These are phyloP conservation scores for Chloromyia formosa DNA, from an alignment of 2,888 invertebrate genomes.

Conservation along the genomic window DNA sequence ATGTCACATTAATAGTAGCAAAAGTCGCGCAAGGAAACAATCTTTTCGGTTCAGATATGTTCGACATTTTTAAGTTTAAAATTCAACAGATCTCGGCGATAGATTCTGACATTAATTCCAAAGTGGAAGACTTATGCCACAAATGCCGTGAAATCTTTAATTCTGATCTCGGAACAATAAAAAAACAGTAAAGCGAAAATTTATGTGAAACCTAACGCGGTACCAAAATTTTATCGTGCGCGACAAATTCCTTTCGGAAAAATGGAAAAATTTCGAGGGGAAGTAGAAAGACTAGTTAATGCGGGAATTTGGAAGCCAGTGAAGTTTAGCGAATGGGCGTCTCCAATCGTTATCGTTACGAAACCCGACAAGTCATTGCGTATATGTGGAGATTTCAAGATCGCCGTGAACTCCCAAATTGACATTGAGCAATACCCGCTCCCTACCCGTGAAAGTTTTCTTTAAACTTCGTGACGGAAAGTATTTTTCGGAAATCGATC, in stretches of 20 bases:
- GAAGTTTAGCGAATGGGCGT: slow-evolving; percentile 3
- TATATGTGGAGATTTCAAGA: slow-evolving; percentile 19
- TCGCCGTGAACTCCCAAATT: slow-evolving; percentile 17
- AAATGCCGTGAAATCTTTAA: neutral
- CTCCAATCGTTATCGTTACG: slow-evolving; percentile 5
- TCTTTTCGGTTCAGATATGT: no score
- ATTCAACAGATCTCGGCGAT: no score
- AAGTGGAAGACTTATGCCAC: no score
- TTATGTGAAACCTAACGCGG: neutral
- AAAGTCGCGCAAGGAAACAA: neutral
- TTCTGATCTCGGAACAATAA: neutral
- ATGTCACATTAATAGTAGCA: neutral
- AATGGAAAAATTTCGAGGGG: neutral
- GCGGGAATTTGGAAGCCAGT: neutral
- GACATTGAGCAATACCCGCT: slow-evolving; percentile 18
- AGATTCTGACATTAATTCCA: no score
- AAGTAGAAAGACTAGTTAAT: neutral
- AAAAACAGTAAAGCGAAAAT: neutral
- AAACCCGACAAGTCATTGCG: neutral
- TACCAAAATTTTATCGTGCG: slow-evolving; percentile 10
- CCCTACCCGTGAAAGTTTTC: neutral
- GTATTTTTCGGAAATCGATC: slow-evolving; percentile 28
- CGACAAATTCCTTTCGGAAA: slow-evolving; percentile 3
- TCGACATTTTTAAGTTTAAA: no score
- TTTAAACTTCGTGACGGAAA: slow-evolving; percentile 50